A percentile compares a stretch with the other conserved stretches of the same genome.
phyloP scores from a whole-genome alignment of 1,140 invertebrate genomes.

The Neodiprion lecontei region DNA sequence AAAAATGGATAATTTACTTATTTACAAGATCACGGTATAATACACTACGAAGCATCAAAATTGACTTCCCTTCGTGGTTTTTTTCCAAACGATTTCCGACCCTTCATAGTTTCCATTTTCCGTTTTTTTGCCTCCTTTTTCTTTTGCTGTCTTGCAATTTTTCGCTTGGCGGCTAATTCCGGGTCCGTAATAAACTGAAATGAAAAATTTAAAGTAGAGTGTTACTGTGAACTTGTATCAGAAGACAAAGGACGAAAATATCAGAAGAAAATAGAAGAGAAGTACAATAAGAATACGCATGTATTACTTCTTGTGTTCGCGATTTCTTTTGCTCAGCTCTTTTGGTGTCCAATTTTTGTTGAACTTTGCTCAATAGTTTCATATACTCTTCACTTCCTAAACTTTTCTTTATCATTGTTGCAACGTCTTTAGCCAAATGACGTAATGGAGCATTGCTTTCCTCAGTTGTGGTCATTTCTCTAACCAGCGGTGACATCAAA shows the following conservation, averaged over 20 bases:
- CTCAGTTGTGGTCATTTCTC: slow-evolving; percentile 70
- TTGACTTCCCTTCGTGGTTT: slow-evolving; percentile 43
- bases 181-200: slow-evolving; percentile 76
- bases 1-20: background rate
- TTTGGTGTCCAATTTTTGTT: slow-evolving; percentile 67
- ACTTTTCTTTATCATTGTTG: slow-evolving; percentile 70
- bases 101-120: slow-evolving; percentile 67
- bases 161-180: slow-evolving; percentile 77
- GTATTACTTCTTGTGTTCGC: slow-evolving; percentile 62
- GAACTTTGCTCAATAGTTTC: slow-evolving; percentile 63
- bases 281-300: slow-evolving; percentile 24
- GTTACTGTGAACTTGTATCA: slow-evolving; percentile 19
- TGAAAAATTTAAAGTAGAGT: slow-evolving; percentile 39
- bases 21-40: slow-evolving; percentile 9
- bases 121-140: slow-evolving; percentile 79
- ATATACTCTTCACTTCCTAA: slow-evolving; percentile 72
- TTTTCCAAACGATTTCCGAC: slow-evolving; percentile 51
- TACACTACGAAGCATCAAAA: slow-evolving; percentile 37
- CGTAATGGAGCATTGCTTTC: slow-evolving; percentile 64
- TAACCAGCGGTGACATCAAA: slow-evolving; percentile 71
- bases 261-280: slow-evolving; percentile 5
- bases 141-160: slow-evolving; percentile 76
- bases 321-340: slow-evolving; percentile 72
- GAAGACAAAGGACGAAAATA: background rate
- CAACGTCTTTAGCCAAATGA: slow-evolving; percentile 71